These are phyloP conservation scores for Cotesia glomerata DNA, from an alignment of 1,140 invertebrate genomes.

Conservation along the genomic window DNA sequence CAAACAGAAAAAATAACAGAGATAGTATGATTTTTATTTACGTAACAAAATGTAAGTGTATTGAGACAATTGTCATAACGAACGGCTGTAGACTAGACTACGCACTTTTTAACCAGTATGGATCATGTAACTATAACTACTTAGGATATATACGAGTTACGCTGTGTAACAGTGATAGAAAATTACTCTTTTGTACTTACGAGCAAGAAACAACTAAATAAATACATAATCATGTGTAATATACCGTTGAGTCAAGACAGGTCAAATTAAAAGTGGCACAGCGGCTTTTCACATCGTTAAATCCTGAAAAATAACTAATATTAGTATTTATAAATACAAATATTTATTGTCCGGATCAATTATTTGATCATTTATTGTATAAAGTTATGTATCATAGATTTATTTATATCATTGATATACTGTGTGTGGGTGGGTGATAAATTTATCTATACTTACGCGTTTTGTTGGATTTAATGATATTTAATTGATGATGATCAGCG, in stretches of 20 bases:
- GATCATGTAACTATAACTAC: no score
- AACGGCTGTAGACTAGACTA: background rate
- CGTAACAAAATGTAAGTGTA: constrained; percentile 11
- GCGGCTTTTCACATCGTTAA: constrained; percentile 13
- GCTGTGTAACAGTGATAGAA: no score
- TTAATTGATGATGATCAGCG: no score
- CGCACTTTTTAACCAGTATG: no score
- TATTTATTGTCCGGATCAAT: background rate
- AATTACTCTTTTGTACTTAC: no score
- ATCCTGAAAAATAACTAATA: background rate
- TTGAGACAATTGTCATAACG: background rate
- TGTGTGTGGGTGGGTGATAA: no score
- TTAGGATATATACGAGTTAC: no score
- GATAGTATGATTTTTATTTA: background rate
- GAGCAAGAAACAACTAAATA: background rate
- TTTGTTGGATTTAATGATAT: no score
- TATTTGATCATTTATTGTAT: no score
- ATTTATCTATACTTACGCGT: no score
- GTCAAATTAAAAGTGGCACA: constrained; percentile 30
- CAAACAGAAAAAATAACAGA: background rate
- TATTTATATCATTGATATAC: no score
- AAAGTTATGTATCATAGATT: no score
- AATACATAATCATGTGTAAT: background rate
- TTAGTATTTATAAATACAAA: background rate
- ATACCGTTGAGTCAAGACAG: constrained; percentile 19